phyloP scores from a whole-genome alignment of 1,140 invertebrate species.

The Aphaenogaster floridana region DNA sequence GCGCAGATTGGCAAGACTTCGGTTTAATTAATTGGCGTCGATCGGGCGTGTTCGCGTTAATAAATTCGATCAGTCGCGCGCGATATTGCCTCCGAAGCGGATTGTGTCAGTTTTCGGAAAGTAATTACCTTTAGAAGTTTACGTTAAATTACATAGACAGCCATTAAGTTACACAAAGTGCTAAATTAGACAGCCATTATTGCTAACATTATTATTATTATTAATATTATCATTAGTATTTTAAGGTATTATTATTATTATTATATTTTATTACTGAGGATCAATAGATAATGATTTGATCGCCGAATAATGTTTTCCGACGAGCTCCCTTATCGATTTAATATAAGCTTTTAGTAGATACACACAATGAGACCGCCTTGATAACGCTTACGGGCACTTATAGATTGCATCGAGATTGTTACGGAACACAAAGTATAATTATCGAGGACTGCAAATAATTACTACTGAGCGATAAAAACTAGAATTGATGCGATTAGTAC shows the following conservation, averaged over 20 bases:
- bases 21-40: slow-evolving; percentile 57
- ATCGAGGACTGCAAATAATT: slow-evolving; percentile 42
- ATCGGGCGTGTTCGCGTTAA: slow-evolving; percentile 40
- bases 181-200: slow-evolving; percentile 63
- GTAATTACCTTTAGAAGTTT: slow-evolving; percentile 49
- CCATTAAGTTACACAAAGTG: slow-evolving; percentile 49
- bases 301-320: slow-evolving; percentile 1
- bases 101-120: slow-evolving; percentile 52
- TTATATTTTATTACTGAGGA: slow-evolving; percentile 49
- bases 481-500: slow-evolving; percentile 49
- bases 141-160: slow-evolving; percentile 57
- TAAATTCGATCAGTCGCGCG: slow-evolving; percentile 59
- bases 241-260: slow-evolving; percentile 44
- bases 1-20: slow-evolving; percentile 58
- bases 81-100: slow-evolving; percentile 57
- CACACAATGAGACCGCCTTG: slow-evolving; percentile 52
- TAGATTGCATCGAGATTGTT: slow-evolving; percentile 65
- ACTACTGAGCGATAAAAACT: slow-evolving; percentile 53
- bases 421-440: slow-evolving; percentile 59
- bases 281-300: slow-evolving; percentile 12
- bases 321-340: slow-evolving; percentile 51
- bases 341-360: slow-evolving; percentile 39
- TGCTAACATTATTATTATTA: slow-evolving; percentile 62
- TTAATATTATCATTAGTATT: slow-evolving; percentile 27
- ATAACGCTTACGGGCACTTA: slow-evolving; percentile 62